phyloP scores from a whole-genome alignment of 2,113 vertebrate genomes.

The Elephas maximus region DNA sequence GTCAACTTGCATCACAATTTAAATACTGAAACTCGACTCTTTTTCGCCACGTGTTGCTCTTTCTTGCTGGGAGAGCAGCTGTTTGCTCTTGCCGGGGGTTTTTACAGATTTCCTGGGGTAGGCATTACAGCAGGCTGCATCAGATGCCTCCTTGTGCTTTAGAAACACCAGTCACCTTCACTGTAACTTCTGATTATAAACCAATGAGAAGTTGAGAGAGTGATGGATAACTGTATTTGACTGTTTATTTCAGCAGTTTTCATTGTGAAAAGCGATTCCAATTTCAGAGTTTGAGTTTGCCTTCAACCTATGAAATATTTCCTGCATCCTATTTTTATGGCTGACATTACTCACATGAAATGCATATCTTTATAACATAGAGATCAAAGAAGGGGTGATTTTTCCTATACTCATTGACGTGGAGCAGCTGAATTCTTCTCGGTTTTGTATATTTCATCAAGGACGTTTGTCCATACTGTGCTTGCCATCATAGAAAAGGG shows the following conservation, averaged over 20 bases:
- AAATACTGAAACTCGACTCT: slow-evolving; percentile 61
- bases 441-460: background rate
- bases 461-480: background rate
- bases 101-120: background rate
- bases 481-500: background rate
- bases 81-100: background rate
- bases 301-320: background rate
- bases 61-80: background rate
- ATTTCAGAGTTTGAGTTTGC: slow-evolving; percentile 50
- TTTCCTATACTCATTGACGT: background rate
- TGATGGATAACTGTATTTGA: background rate
- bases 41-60: slow-evolving; percentile 21
- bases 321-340: background rate
- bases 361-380: background rate
- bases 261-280: background rate
- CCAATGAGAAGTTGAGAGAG: background rate
- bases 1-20: slow-evolving; percentile 38
- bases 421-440: background rate
- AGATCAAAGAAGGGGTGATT: slow-evolving; percentile 20
- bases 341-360: slow-evolving; percentile 49
- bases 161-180: background rate
- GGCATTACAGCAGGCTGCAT: background rate
- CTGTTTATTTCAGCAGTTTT: background rate
- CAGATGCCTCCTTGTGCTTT: background rate
- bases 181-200: background rate